Conservation (phyloP, 2,888 invertebrate genomes). For the Timema podura region DNA sequence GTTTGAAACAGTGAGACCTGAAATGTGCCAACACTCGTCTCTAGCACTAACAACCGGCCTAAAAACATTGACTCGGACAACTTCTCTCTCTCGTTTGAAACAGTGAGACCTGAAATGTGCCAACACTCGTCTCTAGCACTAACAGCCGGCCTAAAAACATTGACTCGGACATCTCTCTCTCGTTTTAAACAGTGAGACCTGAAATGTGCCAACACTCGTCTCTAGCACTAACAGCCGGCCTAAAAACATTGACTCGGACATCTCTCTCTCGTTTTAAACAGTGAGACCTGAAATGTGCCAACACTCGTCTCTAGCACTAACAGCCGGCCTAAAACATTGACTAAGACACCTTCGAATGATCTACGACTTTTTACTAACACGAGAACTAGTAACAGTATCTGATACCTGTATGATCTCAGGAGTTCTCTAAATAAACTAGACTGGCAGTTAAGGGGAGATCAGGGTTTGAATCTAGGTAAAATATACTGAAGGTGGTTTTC, state of each 20-base stretch:
- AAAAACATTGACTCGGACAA: conserved; percentile 17
- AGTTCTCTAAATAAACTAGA: too few species aligned
- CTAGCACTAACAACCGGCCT: conserved; percentile 9
- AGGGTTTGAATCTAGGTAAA: too few species aligned
- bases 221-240: conserved; percentile 10
- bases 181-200: not conserved
- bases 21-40: conserved; percentile 17
- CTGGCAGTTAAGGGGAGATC: too few species aligned
- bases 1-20: not conserved
- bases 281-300: conserved; percentile 19
- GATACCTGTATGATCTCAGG: too few species aligned
- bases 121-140: conserved; percentile 13
- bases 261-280: too few species aligned
- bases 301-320: conserved; percentile 8
- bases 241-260: conserved; percentile 17
- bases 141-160: conserved; percentile 18
- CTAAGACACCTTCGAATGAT: not conserved
- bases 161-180: not conserved
- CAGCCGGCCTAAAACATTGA: conserved; percentile 17
- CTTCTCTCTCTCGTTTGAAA: too few species aligned
- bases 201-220: conserved; percentile 17
- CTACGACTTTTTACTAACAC: too few species aligned
- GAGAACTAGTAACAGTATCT: too few species aligned
- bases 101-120: conserved; percentile 15
- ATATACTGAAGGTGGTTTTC: too few species aligned